Percentiles rank a stretch among this genome's conserved stretches.
Conservation (phyloP, 23 tunicate species). For the Styela plicata region DNA sequence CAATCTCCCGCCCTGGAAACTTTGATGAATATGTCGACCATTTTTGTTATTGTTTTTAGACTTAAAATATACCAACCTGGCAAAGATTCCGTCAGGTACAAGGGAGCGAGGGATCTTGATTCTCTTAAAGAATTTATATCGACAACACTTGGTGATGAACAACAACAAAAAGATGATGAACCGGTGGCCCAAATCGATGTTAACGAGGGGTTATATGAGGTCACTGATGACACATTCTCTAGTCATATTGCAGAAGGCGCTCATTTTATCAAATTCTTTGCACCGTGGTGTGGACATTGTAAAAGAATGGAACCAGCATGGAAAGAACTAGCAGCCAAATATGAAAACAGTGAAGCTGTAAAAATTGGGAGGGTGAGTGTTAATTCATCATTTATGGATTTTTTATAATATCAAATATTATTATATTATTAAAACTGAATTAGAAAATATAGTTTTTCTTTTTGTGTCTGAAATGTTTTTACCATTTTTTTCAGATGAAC, state of each 20-base stretch:
- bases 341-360: slow-evolving; percentile 32
- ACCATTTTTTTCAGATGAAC: no score
- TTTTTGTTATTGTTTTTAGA: slow-evolving; percentile 11
- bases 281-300: slow-evolving; percentile 98
- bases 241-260: slow-evolving; percentile 46
- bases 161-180: slow-evolving; percentile 4
- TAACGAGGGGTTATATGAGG: slow-evolving; percentile 67
- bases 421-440: no score
- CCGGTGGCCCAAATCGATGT: neutral
- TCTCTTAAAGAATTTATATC: slow-evolving; percentile 44
- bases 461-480: no score
- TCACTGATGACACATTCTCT: slow-evolving; percentile 60
- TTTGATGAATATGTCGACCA: no score
- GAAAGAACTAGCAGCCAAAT: slow-evolving; percentile 62
- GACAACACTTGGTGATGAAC: slow-evolving; percentile 3
- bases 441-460: no score
- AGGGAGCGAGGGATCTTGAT: slow-evolving; percentile 64
- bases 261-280: slow-evolving; percentile 81
- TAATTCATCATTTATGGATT: neutral
- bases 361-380: slow-evolving; percentile 65
- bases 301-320: slow-evolving; percentile 76
- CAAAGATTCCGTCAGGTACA: slow-evolving; percentile 53
- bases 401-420: no score
- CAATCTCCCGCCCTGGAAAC: no score
- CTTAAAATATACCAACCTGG: slow-evolving; percentile 59